These are phyloP conservation scores for Marmota flaviventris DNA, from an alignment of 2,113 vertebrate species.

Conservation along the genomic window DNA sequence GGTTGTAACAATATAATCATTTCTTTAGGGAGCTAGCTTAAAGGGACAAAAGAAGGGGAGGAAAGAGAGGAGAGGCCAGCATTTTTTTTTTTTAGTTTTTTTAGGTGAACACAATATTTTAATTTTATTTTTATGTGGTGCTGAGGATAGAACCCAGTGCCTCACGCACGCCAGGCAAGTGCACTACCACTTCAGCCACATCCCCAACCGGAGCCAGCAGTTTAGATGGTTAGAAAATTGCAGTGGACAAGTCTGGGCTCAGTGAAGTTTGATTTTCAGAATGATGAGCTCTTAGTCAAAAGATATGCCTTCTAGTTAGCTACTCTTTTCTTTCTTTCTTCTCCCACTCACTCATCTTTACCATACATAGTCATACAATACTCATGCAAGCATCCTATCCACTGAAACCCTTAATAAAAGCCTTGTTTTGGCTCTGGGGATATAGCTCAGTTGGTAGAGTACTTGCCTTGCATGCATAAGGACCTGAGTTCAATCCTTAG, in stretches of 20 bases:
- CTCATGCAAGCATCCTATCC: not conserved
- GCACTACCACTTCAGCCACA: too few species aligned
- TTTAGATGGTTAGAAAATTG: slow-evolving; percentile 15
- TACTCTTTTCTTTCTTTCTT: not conserved
- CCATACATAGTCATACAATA: not conserved
- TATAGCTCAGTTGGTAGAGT: too few species aligned
- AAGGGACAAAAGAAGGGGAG: not conserved
- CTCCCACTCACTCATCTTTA: not conserved
- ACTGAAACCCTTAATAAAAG: not conserved
- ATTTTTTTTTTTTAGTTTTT: too few species aligned
- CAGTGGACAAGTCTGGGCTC: not conserved
- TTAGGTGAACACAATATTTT: too few species aligned
- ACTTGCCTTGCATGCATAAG: too few species aligned
- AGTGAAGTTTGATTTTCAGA: not conserved
- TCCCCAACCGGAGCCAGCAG: not conserved
- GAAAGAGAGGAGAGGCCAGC: not conserved
- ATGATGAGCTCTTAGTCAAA: not conserved
- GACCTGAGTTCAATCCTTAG: too few species aligned
- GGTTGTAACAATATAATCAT: not conserved
- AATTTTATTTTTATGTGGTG: too few species aligned
- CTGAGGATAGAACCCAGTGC: too few species aligned
- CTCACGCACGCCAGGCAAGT: too few species aligned
- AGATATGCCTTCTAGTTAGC: not conserved
- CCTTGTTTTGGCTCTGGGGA: not conserved
- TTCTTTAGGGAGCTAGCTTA: not conserved